Base-by-base conservation (phyloP, 2,113 vertebrate species). In the Callospermophilus lateralis region DNA sequence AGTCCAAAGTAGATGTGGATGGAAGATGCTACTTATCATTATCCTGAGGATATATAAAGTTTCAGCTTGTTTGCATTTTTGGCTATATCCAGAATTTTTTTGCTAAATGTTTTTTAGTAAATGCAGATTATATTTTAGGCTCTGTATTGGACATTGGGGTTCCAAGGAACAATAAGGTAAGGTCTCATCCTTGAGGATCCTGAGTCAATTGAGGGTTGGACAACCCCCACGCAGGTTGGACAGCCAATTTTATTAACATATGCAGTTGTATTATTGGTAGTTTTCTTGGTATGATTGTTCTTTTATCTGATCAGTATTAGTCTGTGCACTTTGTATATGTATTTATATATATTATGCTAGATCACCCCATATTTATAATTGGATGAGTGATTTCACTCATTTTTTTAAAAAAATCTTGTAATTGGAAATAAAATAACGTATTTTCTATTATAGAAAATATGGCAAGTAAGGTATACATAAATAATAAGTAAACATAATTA, bases 301-400 rank as follows among this genome's bases (percentile, higher is more conserved):
- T 45, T 45, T 45, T 45, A 45, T 45, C 45, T 45, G 45, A 45
- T 45, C 45, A 45, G 45, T 45, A 45, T 45, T 45, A 45, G 45
- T 45, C 45, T 45, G 45, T 45, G 45, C 45, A 45, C 45, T 45
- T 45, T 45, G 45, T 93, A n/a, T 53, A 19, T 28, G 2, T 58
- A 58, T 90, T 6, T 92, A 13, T 7, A 84, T 53, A 87, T 89
- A 88, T 51, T 96, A 39, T 63, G 53, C 67, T 94, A 88, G 89
- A 37, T 90, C 85, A 45, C 61, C 16, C 16, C 8, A 6, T 39
- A 45, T 93, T 28, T 67, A 61, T 30, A 80, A 1, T 5, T 94
- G 39, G 45, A 48, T 88, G 39, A 3, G 45, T 81, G 30, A 67
- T 76, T 45, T 37, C 26, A 77, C 20, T 34, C 5, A 30, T 84